These are phyloP conservation scores for Eristalis pertinax DNA, from an alignment of 2,888 invertebrate species.

Conservation along the genomic window DNA sequence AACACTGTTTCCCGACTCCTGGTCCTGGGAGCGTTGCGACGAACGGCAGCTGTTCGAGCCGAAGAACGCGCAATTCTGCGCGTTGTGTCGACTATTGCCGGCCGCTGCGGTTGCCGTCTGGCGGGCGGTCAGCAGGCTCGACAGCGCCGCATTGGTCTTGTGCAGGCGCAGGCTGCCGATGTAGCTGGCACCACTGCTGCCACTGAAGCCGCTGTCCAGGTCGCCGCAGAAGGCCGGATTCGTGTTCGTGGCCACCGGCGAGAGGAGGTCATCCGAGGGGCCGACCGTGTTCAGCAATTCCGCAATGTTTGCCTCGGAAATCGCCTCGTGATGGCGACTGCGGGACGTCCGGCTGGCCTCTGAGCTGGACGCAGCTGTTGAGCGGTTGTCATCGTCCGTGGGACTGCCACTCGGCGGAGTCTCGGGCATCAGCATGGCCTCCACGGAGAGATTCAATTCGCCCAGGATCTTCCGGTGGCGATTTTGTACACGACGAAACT, in stretches of 20 bases:
- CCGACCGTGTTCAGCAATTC: constrained; percentile 84
- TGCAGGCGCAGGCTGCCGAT: constrained; percentile 85
- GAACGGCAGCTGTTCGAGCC: constrained; percentile 79
- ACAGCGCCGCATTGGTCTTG: constrained; percentile 78
- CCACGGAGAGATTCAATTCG: constrained; percentile 92
- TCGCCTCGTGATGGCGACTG: constrained; percentile 83
- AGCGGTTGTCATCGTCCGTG: constrained; percentile 78
- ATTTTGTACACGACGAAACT: constrained; percentile 91
- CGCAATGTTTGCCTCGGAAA: constrained; percentile 85
- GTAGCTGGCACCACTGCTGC: constrained; percentile 91
- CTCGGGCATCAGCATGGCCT: constrained; percentile 95
- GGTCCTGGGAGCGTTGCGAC: constrained; percentile 77
- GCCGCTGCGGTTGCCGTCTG: constrained; percentile 74
- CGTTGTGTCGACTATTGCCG: constrained; percentile 67
- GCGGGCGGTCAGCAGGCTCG: constrained; percentile 77
- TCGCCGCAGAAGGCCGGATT: constrained; percentile 82
- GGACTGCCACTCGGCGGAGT: constrained; percentile 82
- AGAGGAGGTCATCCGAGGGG: constrained; percentile 83
- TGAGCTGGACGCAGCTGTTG: constrained; percentile 31
- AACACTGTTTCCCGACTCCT: constrained; percentile 71
- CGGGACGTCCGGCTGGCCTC: constrained; percentile 44
- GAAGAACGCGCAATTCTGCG: constrained; percentile 73
- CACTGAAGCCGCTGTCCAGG: constrained; percentile 92
- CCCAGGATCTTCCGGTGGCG: constrained; percentile 91
- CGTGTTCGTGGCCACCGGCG: constrained; percentile 72